These are phyloP conservation scores for Syngnathus rostellatus DNA, from an alignment of 2,797 vertebrate species.

Conservation along the genomic window DNA sequence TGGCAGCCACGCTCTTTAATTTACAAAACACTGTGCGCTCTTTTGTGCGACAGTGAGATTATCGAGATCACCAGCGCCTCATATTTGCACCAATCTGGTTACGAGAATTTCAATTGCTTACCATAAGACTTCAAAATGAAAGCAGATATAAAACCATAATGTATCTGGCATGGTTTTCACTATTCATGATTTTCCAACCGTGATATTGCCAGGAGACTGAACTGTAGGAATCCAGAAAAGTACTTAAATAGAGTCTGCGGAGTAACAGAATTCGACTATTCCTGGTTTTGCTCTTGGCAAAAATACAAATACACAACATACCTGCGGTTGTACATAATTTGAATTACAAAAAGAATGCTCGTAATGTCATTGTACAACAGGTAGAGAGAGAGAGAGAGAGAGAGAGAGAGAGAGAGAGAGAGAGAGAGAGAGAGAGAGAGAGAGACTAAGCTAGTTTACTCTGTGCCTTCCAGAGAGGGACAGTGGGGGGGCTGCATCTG, in stretches of 20 bases:
- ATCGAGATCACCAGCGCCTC: constrained; percentile 11
- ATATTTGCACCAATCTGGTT: constrained; percentile 15
- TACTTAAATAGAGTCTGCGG: background rate
- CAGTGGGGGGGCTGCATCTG: constrained; percentile 41
- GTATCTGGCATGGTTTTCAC: constrained; percentile 8
- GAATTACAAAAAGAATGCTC: no score
- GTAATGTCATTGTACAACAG: no score
- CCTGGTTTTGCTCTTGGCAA: background rate
- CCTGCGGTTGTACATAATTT: background rate
- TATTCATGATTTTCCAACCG: constrained; percentile 13
- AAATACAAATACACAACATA: background rate
- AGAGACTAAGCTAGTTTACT: constrained; percentile 40
- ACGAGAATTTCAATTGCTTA: constrained; percentile 18
- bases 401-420: no score
- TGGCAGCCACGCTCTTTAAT: constrained; percentile 43
- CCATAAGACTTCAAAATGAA: constrained; percentile 24
- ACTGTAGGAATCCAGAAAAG: background rate
- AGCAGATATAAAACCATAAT: constrained; percentile 23
- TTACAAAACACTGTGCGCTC: constrained; percentile 20
- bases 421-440: no score
- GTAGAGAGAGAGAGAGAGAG: no score
- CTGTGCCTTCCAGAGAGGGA: constrained; percentile 44
- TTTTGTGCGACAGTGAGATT: constrained; percentile 8
- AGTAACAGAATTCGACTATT: background rate
- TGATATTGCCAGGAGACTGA: constrained; percentile 14